A percentile compares a stretch with the other conserved stretches of the same genome.
These are phyloP conservation scores for Plusia festucae DNA, from an alignment of 2,888 invertebrate genomes.

Conservation along the genomic window DNA sequence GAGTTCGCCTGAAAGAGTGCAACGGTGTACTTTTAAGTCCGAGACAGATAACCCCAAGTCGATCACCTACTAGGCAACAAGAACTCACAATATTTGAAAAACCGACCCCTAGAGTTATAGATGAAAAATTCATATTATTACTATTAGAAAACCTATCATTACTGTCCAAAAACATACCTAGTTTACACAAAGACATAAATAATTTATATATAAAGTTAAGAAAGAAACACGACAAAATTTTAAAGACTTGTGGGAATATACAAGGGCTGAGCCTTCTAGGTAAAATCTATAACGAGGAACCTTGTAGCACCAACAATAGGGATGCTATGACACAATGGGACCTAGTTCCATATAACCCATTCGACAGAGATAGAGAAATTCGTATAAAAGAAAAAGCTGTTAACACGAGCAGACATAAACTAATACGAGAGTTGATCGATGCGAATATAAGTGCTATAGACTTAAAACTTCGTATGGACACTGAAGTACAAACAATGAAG, in stretches of 20 bases:
- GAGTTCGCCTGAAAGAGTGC: conserved; percentile 53
- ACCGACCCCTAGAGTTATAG: conserved; percentile 69
- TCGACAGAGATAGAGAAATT: background rate
- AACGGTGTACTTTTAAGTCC: conserved; percentile 42
- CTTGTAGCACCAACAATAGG: conserved; percentile 45
- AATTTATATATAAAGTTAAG: conserved; percentile 70
- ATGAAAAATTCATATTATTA: conserved; percentile 78
- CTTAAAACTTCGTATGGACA: conserved; percentile 19
- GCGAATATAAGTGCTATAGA: conserved; percentile 41
- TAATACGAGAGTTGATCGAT: conserved; percentile 27
- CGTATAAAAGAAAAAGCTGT: conserved; percentile 28
- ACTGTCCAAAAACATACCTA: conserved; percentile 73
- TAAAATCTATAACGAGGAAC: conserved; percentile 74
- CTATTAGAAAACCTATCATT: conserved; percentile 76
- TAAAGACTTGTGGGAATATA: conserved; percentile 59
- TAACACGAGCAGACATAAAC: conserved; percentile 26
- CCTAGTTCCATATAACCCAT: background rate
- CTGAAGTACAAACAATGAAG: conserved; percentile 29
- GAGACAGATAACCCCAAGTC: conserved; percentile 31
- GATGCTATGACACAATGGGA: conserved; percentile 65
- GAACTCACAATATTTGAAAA: conserved; percentile 66
- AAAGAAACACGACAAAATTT: conserved; percentile 71
- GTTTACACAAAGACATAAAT: conserved; percentile 75
- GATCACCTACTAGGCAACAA: conserved; percentile 40
- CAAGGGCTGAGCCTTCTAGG: conserved; percentile 75